phyloP scores from a whole-genome alignment of 2,888 invertebrate genomes.

The Hypomecis punctinalis region DNA sequence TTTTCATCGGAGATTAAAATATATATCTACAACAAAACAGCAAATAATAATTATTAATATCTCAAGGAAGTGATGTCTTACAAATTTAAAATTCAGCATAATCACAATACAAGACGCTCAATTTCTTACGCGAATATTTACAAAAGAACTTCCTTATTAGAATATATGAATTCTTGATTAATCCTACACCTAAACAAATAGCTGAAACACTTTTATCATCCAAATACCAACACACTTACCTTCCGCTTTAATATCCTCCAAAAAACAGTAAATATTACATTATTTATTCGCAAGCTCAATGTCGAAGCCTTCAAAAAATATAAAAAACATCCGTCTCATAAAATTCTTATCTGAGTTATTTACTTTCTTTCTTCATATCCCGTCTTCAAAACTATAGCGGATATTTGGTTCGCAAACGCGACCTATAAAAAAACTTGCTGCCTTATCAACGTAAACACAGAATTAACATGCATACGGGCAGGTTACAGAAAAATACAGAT shows the following conservation, averaged over 20 bases:
- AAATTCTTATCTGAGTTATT: conserved; percentile 30
- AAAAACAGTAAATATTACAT: conserved; percentile 3
- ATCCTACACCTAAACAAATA: too few relatives aligned
- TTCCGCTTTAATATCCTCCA: neutral
- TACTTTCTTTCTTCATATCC: conserved; percentile 26
- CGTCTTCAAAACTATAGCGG: conserved; percentile 25
- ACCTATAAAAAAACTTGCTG: conserved; percentile 36
- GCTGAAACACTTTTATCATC: neutral
- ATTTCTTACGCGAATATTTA: too few relatives aligned
- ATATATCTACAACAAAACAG: too few relatives aligned
- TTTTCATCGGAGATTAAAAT: too few relatives aligned
- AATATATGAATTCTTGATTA: too few relatives aligned
- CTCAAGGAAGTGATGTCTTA: too few relatives aligned
- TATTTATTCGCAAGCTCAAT: conserved; percentile 14
- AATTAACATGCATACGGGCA: conserved; percentile 41
- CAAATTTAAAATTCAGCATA: too few relatives aligned
- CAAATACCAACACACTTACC: neutral
- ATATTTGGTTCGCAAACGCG: conserved; percentile 42
- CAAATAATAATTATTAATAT: too few relatives aligned
- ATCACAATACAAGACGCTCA: too few relatives aligned
- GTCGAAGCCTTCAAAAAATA: conserved; percentile 14
- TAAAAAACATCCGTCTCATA: conserved; percentile 17
- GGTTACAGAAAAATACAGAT: conserved; percentile 1
- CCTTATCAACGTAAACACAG: conserved; percentile 29
- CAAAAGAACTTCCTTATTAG: too few relatives aligned